These are phyloP conservation scores for Oikopleura albicans DNA, from an alignment of 23 tunicate species.

Conservation along the genomic window DNA sequence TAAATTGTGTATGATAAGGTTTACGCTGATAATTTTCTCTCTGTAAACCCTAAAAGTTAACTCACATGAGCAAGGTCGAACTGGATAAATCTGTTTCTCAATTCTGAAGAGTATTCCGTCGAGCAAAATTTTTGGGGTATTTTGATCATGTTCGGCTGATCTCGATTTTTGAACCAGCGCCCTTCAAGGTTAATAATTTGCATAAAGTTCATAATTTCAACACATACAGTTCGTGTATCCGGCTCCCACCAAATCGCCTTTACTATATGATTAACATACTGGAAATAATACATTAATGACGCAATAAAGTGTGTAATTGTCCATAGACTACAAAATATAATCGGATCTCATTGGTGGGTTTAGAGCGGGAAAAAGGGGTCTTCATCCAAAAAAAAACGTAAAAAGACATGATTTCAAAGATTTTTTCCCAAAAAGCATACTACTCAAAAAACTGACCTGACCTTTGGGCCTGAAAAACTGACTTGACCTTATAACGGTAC, in stretches of 20 bases:
- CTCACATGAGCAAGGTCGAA: neutral
- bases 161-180: neutral
- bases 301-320: neutral
- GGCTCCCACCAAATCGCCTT: neutral
- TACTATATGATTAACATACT: neutral
- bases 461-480: too few species aligned
- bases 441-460: too few species aligned
- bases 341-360: conserved; percentile 1
- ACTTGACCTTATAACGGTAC: too few species aligned
- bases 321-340: neutral
- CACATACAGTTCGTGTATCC: neutral
- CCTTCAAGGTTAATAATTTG: neutral
- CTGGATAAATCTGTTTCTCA: neutral
- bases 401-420: too few species aligned
- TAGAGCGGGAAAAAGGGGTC: too few species aligned
- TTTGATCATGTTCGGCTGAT: neutral
- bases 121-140: neutral
- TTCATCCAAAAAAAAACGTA: too few species aligned
- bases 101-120: neutral
- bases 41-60: too few species aligned
- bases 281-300: neutral
- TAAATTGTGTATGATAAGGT: too few species aligned
- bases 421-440: too few species aligned
- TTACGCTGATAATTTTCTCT: too few species aligned
- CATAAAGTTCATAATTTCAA: conserved; percentile 1